Percentiles rank a stretch among this genome's conserved stretches.
phyloP scores from a whole-genome alignment of 1,140 invertebrate species.

The Lutraria rhynchaena region DNA sequence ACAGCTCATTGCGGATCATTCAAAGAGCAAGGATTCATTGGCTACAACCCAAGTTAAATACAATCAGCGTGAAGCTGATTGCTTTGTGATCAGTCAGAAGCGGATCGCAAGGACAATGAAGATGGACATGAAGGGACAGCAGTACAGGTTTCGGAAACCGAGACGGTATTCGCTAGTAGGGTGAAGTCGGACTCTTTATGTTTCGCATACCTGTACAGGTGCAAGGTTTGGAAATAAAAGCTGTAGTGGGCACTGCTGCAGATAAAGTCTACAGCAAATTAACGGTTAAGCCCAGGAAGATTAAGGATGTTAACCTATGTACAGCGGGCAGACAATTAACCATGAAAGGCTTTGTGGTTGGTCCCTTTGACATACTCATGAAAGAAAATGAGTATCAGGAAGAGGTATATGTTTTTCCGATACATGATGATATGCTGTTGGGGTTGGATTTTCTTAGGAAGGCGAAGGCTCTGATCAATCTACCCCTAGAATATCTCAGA shows the following conservation, averaged over 20 bases:
- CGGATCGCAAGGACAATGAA: background rate
- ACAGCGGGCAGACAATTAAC: background rate
- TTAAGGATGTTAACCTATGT: background rate
- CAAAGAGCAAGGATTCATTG: background rate
- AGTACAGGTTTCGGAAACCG: background rate
- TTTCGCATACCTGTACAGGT: background rate
- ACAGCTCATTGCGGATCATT: background rate
- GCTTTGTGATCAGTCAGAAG: background rate
- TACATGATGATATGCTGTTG: conserved; percentile 21
- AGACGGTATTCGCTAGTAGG: background rate
- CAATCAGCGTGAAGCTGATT: background rate
- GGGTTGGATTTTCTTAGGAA: conserved; percentile 34
- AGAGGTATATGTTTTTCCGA: conserved; percentile 17
- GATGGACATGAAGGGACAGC: background rate
- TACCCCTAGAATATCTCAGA: background rate
- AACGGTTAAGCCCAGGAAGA: background rate
- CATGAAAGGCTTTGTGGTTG: conserved; percentile 19
- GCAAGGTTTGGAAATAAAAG: background rate
- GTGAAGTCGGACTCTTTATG: conserved; percentile 28
- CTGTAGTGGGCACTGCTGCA: conserved; percentile 24
- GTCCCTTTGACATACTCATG: conserved; percentile 1
- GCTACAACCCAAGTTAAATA: background rate
- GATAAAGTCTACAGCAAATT: background rate
- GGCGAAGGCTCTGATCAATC: background rate
- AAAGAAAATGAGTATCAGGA: background rate